Percentiles rank a stretch among this genome's conserved stretches.
phyloP scores from a whole-genome alignment of 2,113 vertebrate species.

The Myiopsitta monachus region DNA sequence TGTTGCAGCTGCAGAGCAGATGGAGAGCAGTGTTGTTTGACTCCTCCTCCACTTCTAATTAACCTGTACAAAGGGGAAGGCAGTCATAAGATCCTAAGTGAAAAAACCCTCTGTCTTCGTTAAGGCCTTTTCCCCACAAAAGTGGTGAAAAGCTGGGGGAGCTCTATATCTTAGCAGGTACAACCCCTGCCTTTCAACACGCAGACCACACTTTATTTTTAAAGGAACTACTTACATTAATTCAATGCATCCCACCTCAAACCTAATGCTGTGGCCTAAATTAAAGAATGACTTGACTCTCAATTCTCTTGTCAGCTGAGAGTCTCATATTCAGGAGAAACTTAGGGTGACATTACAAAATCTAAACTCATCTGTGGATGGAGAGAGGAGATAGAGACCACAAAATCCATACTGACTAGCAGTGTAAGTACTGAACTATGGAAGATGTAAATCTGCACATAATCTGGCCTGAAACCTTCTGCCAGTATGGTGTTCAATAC shows the following conservation, averaged over 20 bases:
- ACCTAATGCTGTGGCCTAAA: not conserved
- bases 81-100: not conserved
- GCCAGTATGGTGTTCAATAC: not conserved
- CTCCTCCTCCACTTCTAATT: slow-evolving; percentile 19
- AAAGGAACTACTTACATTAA: slow-evolving; percentile 13
- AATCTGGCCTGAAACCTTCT: not conserved
- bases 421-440: not conserved
- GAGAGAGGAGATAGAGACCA: not conserved
- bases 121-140: not conserved
- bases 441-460: not conserved
- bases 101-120: not conserved
- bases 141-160: not conserved
- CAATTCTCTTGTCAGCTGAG: not conserved
- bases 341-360: not conserved
- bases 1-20: slow-evolving; percentile 39
- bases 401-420: not conserved
- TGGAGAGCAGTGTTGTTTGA: not conserved
- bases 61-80: not conserved
- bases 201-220: slow-evolving; percentile 15
- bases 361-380: not conserved
- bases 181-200: slow-evolving; percentile 42
- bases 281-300: not conserved
- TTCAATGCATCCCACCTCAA: not conserved
- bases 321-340: not conserved
- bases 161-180: not conserved